Conservation (phyloP, 2,888 invertebrate genomes). For the Drosophila monieri region DNA sequence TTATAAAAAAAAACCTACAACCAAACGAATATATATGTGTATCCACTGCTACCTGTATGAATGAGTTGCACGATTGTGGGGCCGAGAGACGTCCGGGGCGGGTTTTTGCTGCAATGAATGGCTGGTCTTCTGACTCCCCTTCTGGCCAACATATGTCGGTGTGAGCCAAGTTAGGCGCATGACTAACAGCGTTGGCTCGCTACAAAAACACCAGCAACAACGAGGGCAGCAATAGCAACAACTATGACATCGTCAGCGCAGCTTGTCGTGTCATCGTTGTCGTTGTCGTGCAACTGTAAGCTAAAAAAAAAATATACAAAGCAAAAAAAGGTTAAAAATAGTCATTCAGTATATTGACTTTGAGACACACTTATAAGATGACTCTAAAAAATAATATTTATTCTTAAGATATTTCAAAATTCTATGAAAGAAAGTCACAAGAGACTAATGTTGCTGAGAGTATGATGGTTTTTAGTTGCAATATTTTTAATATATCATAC, state of each 20-base stretch:
- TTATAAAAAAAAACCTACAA: constrained; percentile 8
- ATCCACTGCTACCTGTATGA: constrained; percentile 68
- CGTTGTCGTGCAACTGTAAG: constrained; percentile 66
- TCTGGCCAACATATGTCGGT: constrained; percentile 17
- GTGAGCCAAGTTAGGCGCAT: constrained; percentile 74
- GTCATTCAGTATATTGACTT: constrained; percentile 11
- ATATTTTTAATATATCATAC: not conserved
- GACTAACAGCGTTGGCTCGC: constrained; percentile 77
- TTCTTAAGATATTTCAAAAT: not conserved
- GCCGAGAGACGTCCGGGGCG: constrained; percentile 3
- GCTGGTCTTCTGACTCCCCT: constrained; percentile 29
- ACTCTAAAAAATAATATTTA: not conserved
- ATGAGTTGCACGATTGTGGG: constrained; percentile 54
- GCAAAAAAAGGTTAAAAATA: not conserved
- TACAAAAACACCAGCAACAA: constrained; percentile 52
- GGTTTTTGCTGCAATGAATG: constrained; percentile 67
- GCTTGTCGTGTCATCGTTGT: constrained; percentile 73
- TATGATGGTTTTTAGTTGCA: not conserved
- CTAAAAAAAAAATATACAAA: constrained; percentile 20
- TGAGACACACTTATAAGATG: constrained; percentile 16
- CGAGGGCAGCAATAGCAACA: constrained; percentile 35
- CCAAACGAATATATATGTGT: constrained; percentile 14
- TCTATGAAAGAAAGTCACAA: not conserved
- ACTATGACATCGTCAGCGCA: constrained; percentile 56
- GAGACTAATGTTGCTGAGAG: not conserved